Conservation (phyloP, 92 coral and sea anemone species). For the Anthopleura xanthogrammica region DNA sequence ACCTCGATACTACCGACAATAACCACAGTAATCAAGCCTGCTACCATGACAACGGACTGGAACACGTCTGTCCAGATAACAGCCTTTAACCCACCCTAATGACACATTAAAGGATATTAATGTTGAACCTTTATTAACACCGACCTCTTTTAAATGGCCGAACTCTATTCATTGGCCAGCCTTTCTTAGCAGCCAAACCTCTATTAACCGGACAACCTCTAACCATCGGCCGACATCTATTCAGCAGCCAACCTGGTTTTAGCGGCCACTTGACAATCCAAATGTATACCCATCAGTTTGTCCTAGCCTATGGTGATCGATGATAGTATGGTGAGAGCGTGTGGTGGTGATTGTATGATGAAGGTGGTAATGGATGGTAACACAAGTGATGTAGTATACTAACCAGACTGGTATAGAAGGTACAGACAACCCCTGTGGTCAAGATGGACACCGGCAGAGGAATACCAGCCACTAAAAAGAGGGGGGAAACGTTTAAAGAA, state of each 20-base stretch:
- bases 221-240: no score
- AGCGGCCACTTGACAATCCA: no score
- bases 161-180: no score
- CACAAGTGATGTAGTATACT: background rate
- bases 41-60: slow-evolving; percentile 76
- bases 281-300: no score
- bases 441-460: slow-evolving; percentile 72
- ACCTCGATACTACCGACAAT: slow-evolving; percentile 71
- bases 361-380: background rate
- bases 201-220: no score
- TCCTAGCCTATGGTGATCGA: no score
- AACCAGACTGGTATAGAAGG: slow-evolving; percentile 83
- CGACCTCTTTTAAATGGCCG: no score
- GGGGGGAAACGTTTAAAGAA: no score
- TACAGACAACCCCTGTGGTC: slow-evolving; percentile 74
- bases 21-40: slow-evolving; percentile 73
- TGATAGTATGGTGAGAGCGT: background rate
- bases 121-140: no score
- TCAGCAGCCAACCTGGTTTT: no score
- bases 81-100: slow-evolving; percentile 73
- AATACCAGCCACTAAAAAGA: slow-evolving; percentile 67
- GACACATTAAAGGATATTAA: background rate
- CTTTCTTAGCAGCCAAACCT: no score
- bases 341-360: background rate
- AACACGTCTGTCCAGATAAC: slow-evolving; percentile 94